Evolutionary conservation across 2,888 invertebrate species (phyloP).

Genomic region (Yponomeuta sedellus): DNA sequence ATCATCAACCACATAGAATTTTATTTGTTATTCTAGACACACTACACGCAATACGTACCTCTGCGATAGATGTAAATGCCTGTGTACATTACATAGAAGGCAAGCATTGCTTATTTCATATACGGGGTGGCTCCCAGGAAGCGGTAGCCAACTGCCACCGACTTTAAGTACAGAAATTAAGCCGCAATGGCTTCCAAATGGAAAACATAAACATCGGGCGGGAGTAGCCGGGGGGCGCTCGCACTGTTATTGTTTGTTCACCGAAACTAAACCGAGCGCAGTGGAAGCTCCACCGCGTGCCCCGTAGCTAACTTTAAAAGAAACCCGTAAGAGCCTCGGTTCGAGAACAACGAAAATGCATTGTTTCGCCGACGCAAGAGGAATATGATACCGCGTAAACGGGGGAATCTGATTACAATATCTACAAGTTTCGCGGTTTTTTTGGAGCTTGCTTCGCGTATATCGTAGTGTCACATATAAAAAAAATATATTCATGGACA

Average conservation of each 20-base stretch:
- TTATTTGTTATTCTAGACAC: background rate
- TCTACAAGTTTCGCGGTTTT: too few species aligned
- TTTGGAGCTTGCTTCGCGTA: too few species aligned
- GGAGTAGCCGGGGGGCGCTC: slow-evolving; percentile 46
- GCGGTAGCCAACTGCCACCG: slow-evolving; percentile 13
- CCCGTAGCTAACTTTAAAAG: slow-evolving; percentile 16
- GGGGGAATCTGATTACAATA: background rate
- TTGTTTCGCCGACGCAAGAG: background rate
- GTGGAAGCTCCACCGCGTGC: slow-evolving; percentile 19
- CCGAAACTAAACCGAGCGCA: slow-evolving; percentile 52
- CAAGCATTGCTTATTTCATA: background rate
- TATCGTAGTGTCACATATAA: too few species aligned
- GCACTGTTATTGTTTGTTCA: slow-evolving; percentile 68
- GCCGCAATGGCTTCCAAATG: slow-evolving; percentile 55
- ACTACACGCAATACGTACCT: background rate
- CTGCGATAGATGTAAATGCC: background rate
- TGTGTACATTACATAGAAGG: background rate
- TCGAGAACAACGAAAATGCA: slow-evolving; percentile 7
- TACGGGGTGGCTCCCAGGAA: background rate
- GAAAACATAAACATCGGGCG: slow-evolving; percentile 62
- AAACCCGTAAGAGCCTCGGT: slow-evolving; percentile 12
- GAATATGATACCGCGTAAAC: background rate
- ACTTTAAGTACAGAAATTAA: slow-evolving; percentile 41
- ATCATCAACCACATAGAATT: background rate
- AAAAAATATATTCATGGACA: too few species aligned